Conservation (phyloP, 2,888 invertebrate species). For the Parasteatoda lunata region DNA sequence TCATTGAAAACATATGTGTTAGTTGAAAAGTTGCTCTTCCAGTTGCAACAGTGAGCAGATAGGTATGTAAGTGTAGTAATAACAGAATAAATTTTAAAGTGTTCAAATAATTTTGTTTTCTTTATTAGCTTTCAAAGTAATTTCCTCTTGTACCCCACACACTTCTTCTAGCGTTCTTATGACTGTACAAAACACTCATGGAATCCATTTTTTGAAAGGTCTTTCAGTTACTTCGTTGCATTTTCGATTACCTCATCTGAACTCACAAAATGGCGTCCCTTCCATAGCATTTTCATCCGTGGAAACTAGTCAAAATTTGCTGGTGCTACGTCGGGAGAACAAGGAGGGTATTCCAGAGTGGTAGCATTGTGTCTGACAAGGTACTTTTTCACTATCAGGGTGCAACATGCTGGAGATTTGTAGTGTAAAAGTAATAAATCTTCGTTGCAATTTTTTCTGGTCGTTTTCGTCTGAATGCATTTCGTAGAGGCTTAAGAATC, state of each 20-base stretch:
- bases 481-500: neutral
- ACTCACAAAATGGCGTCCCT: constrained; percentile 9
- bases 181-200: constrained; percentile 2
- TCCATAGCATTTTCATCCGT: constrained; percentile 22
- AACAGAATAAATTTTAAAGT: too few species aligned
- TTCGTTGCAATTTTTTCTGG: neutral
- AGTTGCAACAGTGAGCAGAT: too few species aligned
- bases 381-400: neutral
- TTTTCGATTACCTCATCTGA: constrained; percentile 13
- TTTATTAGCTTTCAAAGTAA: constrained; percentile 25
- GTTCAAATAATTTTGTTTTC: too few species aligned
- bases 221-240: constrained; percentile 3
- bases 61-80: too few species aligned
- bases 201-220: constrained; percentile 6
- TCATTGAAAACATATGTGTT: too few species aligned
- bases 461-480: neutral
- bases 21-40: too few species aligned
- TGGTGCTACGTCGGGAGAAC: neutral
- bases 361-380: neutral
- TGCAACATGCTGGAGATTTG: constrained; percentile 8
- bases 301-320: constrained; percentile 12
- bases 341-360: constrained; percentile 24
- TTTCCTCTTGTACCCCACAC: constrained; percentile 12
- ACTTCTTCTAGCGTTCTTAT: constrained; percentile 15
- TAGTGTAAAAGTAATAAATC: constrained; percentile 19